phyloP scores from a whole-genome alignment of 2,888 invertebrate genomes.

The Campoplex nolae region DNA sequence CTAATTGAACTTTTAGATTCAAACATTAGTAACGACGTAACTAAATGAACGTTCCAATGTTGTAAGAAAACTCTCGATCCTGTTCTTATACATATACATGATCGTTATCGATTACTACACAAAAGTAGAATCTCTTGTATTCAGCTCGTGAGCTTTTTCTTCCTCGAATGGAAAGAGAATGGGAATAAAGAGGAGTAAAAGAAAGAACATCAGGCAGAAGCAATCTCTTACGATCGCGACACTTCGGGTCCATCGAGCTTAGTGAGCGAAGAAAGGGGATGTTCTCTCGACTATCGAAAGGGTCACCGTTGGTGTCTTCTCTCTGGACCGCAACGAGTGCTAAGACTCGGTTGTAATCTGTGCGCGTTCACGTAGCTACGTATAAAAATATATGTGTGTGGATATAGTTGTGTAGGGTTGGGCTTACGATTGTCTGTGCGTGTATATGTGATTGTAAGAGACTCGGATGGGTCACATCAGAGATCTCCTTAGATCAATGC shows the following conservation, averaged over 20 bases:
- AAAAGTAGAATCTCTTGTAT: conserved; percentile 36
- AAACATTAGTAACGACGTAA: not conserved
- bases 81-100: not conserved
- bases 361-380: not conserved
- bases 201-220: conserved; percentile 65
- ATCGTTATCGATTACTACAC: not conserved
- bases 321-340: conserved; percentile 53
- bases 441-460: conserved; percentile 14
- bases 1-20: not conserved
- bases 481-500: conserved; percentile 70
- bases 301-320: conserved; percentile 58
- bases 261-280: conserved; percentile 54
- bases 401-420: not conserved
- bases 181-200: conserved; percentile 35
- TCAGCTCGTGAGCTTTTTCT: conserved; percentile 49
- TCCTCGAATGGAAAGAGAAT: conserved; percentile 12
- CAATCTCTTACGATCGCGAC: conserved; percentile 69
- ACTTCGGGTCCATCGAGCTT: conserved; percentile 63
- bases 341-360: conserved; percentile 36
- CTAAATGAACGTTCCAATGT: not conserved
- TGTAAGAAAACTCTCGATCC: not conserved
- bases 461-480: conserved; percentile 46
- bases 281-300: conserved; percentile 59
- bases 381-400: not conserved
- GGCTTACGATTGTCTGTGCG: not conserved